Percentiles rank a stretch among this genome's conserved stretches.
phyloP scores from a whole-genome alignment of 2,797 vertebrate genomes.

The Etheostoma nigrum region DNA sequence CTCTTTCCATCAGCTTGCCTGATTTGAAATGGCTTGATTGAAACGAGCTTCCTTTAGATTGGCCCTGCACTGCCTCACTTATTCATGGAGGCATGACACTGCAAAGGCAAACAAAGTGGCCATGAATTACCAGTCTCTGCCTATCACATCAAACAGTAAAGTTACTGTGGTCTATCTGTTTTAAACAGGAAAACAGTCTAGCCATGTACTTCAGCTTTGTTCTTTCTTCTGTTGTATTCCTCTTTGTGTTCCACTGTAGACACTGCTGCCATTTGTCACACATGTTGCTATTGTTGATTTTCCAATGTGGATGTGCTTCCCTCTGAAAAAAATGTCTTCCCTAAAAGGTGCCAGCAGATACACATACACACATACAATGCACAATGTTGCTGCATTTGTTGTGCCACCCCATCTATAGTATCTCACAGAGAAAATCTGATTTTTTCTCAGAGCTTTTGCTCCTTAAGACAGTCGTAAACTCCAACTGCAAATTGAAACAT shows the following conservation, averaged over 20 bases:
- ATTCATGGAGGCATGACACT: conserved; percentile 40
- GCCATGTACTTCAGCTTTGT: conserved; percentile 29
- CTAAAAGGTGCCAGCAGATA: conserved; percentile 19
- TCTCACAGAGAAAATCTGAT: conserved; percentile 73
- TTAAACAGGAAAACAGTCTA: conserved; percentile 38
- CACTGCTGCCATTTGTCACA: conserved; percentile 65
- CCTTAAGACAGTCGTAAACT: conserved; percentile 72
- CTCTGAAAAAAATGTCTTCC: conserved; percentile 4
- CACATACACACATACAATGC: conserved; percentile 7
- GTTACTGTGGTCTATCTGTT: conserved; percentile 36
- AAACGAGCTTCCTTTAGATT: conserved; percentile 67
- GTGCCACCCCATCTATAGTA: conserved; percentile 71
- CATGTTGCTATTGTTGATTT: conserved; percentile 68
- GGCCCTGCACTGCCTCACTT: conserved; percentile 46
- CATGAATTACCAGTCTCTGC: conserved; percentile 50
- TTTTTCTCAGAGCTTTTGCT: conserved; percentile 68
- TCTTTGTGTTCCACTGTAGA: conserved; percentile 49
- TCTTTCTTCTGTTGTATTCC: conserved; percentile 43
- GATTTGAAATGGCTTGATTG: conserved; percentile 73
- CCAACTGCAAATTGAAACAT: conserved; percentile 81
- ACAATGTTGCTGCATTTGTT: conserved; percentile 68
- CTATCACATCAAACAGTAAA: conserved; percentile 43
- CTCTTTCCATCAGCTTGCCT: conserved; percentile 61
- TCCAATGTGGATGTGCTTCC: conserved; percentile 38
- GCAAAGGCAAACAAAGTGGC: conserved; percentile 58